Evolutionary conservation across 2,113 vertebrate species (phyloP), one percentile per base, ranked within the genome.

Genomic region (Trogon melanurus): DNA sequence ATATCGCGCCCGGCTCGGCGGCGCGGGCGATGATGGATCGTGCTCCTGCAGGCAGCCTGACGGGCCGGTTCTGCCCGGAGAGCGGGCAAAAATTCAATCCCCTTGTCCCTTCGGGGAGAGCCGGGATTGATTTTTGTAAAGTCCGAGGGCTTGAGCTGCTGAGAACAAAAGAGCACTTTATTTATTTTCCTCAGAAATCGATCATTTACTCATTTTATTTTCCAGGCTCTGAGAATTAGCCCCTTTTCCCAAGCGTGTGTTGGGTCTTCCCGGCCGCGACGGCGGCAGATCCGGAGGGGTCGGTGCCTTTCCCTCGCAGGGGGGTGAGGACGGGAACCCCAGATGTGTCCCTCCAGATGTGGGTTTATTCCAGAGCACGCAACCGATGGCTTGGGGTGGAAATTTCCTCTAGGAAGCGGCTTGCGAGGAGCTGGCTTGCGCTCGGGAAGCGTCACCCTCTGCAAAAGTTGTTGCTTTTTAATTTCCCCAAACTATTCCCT

Each of bases 1-100:
- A 9, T 18, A 0, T 27, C 76, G 2, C n/a, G 1, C 1, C 36
- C 50, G 1, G 0, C 25, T n/a, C 1, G 0, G 48, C 62, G 34
- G 19, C 0, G 16, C 0, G 5, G 44, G n/a, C n/a, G 34, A 3
- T 66, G 93, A 84, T 75, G 67, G 75, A 47, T 44, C 2, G 19
- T 27, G 71, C 78, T 62, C 25, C 76, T n/a, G 29, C 22, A n/a
- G 93, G 61, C 86, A 41, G 41, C 69, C 62, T 16, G 53, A 0
- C 2, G 41, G 26, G 32, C 53, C 8, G 93, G 17, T 45, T 89
- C 29, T 82, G 58, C 81, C 53, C 4, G 70, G 75, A 58, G 25
- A 80, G 47, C 2, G 1, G 45, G 66, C 58, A 56, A 5, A 64
- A 65, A 83, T 88, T 79, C 76, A 86, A 62, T 16, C 30, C 7